Evolutionary conservation across 2,797 vertebrate species (phyloP).

Genomic region (Phoeniculus purpureus): DNA sequence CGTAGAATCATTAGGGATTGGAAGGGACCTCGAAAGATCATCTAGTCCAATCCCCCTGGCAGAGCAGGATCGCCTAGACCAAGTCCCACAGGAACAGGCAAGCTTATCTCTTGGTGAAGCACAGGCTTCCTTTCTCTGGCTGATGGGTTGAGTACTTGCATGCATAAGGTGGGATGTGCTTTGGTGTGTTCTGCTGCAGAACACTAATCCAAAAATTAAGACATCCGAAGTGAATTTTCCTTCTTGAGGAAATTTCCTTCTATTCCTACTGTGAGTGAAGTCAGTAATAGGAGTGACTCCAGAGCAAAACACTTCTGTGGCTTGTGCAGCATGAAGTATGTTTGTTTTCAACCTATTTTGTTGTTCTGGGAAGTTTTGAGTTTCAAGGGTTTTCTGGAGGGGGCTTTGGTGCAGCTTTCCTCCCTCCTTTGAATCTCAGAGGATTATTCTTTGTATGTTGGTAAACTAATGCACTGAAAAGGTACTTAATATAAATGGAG

Average conservation of each 20-base stretch:
- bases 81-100: no score
- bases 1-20: no score
- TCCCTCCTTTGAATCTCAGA: background rate
- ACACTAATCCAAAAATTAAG: background rate
- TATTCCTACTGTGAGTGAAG: background rate
- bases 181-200: background rate
- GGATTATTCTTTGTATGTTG: background rate
- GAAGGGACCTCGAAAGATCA: no score
- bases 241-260: background rate
- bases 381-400: background rate
- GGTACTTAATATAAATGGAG: background rate
- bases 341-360: background rate
- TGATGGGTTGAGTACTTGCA: background rate
- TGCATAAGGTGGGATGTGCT: background rate
- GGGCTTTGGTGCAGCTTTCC: background rate
- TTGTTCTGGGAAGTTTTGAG: background rate
- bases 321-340: background rate
- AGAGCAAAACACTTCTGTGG: background rate
- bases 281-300: background rate
- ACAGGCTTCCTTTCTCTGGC: background rate
- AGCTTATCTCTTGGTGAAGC: background rate
- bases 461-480: background rate
- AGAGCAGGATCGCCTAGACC: no score
- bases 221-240: background rate
- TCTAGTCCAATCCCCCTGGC: no score